phyloP scores from a whole-genome alignment of 2,888 invertebrate genomes.

The Chaetogeoica ovagalla region DNA sequence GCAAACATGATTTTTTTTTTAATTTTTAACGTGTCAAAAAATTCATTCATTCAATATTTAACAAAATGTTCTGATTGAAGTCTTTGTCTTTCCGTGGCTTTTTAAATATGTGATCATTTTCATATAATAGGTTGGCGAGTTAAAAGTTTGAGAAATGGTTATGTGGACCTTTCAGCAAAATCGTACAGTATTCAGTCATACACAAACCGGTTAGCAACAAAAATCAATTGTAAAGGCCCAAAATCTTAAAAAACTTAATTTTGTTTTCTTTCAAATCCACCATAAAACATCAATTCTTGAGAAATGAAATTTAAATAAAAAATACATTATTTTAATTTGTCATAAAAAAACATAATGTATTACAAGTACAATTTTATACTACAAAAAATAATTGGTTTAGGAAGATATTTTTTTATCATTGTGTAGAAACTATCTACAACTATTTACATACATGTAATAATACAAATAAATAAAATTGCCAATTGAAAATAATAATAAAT shows the following conservation, averaged over 20 bases:
- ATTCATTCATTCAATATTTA: not conserved
- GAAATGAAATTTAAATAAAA: not conserved
- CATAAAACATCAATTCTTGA: not conserved
- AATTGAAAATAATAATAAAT: slow-evolving; percentile 2
- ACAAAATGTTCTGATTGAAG: not conserved
- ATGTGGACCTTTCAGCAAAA: too few relatives aligned
- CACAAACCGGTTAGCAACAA: too few relatives aligned
- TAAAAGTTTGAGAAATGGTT: too few relatives aligned
- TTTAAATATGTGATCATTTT: not conserved
- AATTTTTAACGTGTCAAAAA: too few relatives aligned
- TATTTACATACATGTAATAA: slow-evolving; percentile 46
- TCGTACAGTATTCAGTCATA: too few relatives aligned
- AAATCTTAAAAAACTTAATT: too few relatives aligned
- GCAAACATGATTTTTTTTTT: not conserved
- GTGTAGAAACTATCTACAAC: slow-evolving; percentile 46
- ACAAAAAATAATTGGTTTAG: slow-evolving; percentile 49
- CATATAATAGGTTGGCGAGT: too few relatives aligned
- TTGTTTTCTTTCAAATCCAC: not conserved
- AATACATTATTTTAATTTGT: slow-evolving; percentile 24
- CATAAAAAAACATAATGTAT: slow-evolving; percentile 42
- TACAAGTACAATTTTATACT: slow-evolving; percentile 45
- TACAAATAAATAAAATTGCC: not conserved
- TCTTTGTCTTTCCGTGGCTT: not conserved
- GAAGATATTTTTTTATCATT: slow-evolving; percentile 40
- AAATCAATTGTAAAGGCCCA: too few relatives aligned